Conservation (phyloP, 2,113 vertebrate species). For the Planiliza haematocheilus region DNA sequence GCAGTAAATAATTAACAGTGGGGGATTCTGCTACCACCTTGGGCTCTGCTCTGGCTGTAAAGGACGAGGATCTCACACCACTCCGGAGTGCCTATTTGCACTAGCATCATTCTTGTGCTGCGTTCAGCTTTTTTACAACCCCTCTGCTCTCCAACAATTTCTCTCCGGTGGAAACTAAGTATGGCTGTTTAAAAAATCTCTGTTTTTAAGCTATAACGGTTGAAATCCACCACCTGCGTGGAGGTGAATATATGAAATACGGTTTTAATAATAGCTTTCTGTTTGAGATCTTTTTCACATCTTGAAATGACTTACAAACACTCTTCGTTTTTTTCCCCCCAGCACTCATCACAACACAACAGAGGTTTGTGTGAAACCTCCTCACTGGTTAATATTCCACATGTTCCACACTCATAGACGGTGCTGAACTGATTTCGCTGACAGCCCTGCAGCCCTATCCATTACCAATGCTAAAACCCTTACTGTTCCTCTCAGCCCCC, state of each 20-base stretch:
- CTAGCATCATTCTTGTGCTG: constrained; percentile 16
- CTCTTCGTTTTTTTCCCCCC: neutral
- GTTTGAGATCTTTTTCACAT: neutral
- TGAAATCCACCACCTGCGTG: neutral
- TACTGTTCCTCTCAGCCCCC: constrained; percentile 13
- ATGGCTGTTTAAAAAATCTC: constrained; percentile 26
- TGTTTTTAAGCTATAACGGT: constrained; percentile 18
- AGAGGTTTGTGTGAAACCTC: constrained; percentile 31
- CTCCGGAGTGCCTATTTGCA: constrained; percentile 28
- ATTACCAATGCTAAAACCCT: constrained; percentile 28
- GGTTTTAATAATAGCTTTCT: constrained; percentile 22
- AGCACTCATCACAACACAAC: constrained; percentile 26
- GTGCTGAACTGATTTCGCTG: constrained; percentile 34
- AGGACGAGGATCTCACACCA: constrained; percentile 43
- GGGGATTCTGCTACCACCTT: constrained; percentile 59
- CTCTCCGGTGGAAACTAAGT: constrained; percentile 39
- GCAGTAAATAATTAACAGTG: constrained; percentile 76
- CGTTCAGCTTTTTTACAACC: constrained; percentile 33
- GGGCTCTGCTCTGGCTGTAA: constrained; percentile 48
- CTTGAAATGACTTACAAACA: constrained; percentile 14
- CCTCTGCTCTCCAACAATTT: constrained; percentile 5
- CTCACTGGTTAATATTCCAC: constrained; percentile 17
- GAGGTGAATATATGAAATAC: constrained; percentile 12
- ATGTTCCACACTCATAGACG: constrained; percentile 28
- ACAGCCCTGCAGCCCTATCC: constrained; percentile 45